Percentiles rank a stretch among this genome's conserved stretches.
Conservation (phyloP, 2,888 invertebrate genomes). For the Drosophila suboccidentalis region DNA sequence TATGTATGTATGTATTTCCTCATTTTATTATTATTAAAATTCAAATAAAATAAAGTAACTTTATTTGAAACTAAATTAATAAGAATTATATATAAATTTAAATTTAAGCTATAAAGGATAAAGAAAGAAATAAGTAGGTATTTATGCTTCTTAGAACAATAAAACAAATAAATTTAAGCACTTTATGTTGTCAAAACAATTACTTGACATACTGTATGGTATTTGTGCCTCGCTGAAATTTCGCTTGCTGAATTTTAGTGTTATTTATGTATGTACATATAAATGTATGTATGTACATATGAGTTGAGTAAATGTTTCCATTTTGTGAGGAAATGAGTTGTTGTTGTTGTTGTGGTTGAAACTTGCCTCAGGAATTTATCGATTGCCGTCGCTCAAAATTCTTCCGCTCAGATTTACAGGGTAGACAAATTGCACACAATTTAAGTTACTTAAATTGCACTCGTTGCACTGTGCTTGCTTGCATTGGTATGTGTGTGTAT, state of each 20-base stretch:
- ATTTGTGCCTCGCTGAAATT: background rate
- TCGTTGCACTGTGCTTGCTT: too few relatives aligned
- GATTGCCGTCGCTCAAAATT: conserved; percentile 49
- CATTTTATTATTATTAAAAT: too few relatives aligned
- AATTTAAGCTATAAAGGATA: too few relatives aligned
- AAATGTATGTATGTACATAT: too few relatives aligned
- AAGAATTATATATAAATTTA: too few relatives aligned
- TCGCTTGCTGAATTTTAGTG: conserved; percentile 2
- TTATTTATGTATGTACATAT: conserved; percentile 13
- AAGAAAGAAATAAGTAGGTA: too few relatives aligned
- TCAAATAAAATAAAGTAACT: too few relatives aligned
- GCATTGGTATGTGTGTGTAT: background rate
- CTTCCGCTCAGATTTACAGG: conserved; percentile 29
- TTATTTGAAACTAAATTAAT: too few relatives aligned
- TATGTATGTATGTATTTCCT: too few relatives aligned
- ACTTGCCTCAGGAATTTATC: conserved; percentile 62
- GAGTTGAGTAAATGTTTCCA: conserved; percentile 32
- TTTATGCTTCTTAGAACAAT: too few relatives aligned
- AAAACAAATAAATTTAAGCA: too few relatives aligned
- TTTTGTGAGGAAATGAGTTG: background rate
- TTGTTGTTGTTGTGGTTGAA: conserved; percentile 20
- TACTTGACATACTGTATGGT: background rate
- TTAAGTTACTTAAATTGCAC: conserved; percentile 65
- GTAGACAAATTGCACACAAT: conserved; percentile 37
- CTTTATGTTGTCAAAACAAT: background rate